Conservation (phyloP, 2,113 vertebrate genomes). For the Mus spicilegus region DNA sequence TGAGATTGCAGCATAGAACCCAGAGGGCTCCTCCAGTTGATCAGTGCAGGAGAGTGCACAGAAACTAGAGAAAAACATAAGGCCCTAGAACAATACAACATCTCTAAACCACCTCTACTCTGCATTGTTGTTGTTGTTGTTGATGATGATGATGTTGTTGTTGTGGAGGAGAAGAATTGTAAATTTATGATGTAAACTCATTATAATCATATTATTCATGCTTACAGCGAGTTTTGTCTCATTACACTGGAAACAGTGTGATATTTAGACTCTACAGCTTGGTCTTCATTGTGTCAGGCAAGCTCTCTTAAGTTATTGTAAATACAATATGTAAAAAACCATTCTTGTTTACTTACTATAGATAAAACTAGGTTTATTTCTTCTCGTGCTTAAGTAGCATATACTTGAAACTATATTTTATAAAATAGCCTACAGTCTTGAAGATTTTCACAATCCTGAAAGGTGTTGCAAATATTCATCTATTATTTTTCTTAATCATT, state of each 20-base stretch:
- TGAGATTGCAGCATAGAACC: background rate
- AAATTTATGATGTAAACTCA: background rate
- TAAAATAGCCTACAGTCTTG: background rate
- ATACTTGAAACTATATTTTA: background rate
- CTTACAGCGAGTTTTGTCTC: background rate
- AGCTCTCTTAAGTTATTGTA: background rate
- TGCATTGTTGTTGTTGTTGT: background rate
- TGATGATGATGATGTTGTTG: no score
- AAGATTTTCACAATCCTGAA: background rate
- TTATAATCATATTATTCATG: background rate
- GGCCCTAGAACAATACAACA: background rate
- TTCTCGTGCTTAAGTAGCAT: background rate
- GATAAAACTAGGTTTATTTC: background rate
- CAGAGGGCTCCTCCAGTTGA: background rate
- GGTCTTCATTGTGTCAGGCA: background rate
- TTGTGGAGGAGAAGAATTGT: background rate
- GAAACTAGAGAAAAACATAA: background rate
- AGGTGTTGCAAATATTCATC: background rate
- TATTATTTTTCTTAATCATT: background rate
- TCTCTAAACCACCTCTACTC: background rate
- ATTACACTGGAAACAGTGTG: background rate
- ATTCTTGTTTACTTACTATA: background rate
- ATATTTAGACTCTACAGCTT: background rate
- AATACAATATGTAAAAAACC: background rate
- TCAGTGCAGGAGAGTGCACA: background rate